A percentile compares a stretch with the other conserved stretches of the same genome.
Evolutionary conservation across 2,113 vertebrate species (phyloP).

Genomic region (Nannospalax galili): DNA sequence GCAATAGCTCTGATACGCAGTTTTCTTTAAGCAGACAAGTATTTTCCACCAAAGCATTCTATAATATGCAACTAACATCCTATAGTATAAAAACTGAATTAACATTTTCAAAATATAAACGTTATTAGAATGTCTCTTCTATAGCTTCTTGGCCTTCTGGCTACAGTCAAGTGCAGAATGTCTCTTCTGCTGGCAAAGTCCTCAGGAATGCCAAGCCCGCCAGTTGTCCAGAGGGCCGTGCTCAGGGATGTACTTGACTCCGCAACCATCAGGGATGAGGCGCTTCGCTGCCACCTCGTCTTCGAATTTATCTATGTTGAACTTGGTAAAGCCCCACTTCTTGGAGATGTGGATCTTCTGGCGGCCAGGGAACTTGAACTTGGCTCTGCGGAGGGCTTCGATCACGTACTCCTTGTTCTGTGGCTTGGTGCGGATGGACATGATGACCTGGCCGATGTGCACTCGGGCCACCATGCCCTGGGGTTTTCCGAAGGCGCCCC

Average conservation of each 20-base stretch:
- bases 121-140: neutral
- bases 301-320: constrained; percentile 91
- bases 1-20: neutral
- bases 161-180: no score
- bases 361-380: constrained; percentile 95
- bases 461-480: constrained; percentile 94
- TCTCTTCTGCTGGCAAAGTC: neutral
- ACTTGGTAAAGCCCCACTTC: constrained; percentile 96
- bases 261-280: constrained; percentile 92
- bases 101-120: neutral
- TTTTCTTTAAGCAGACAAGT: neutral
- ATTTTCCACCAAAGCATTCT: neutral
- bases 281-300: constrained; percentile 90
- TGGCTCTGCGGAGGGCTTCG: constrained; percentile 92
- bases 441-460: constrained; percentile 94
- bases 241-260: constrained; percentile 92
- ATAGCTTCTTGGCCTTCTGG: no score
- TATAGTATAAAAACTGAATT: neutral
- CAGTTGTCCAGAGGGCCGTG: constrained; percentile 89
- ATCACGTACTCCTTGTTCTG: constrained; percentile 94
- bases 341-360: constrained; percentile 98
- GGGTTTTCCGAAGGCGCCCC: constrained; percentile 94
- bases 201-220: constrained; percentile 86
- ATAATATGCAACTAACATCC: neutral
- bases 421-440: constrained; percentile 95